Evolutionary conservation across 2,888 invertebrate genomes (phyloP), one percentile per base, ranked within the genome.

Genomic region (Nycteola revayana): DNA sequence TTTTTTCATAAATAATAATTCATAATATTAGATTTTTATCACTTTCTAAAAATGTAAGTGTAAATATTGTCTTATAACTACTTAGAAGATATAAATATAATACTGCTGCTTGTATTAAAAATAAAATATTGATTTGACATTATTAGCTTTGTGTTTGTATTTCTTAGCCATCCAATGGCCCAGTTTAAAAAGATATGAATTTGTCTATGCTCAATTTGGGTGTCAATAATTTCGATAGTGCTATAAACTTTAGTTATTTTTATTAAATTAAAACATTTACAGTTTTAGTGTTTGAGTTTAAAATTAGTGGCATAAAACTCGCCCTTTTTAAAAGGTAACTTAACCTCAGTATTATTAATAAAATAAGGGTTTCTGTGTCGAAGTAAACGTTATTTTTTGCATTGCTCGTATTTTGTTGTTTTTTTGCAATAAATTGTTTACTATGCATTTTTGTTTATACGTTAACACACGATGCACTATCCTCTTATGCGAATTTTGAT

Each of bases 181-280:
- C 28, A 49, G 39, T 49, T 50, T 41, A 10, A 50, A 46, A 58
- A 55, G 35, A 1, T 10, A 45, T n/a, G 41, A 41, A 29, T 14
- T 65, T 60, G 64, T 72, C 70, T 72, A 63, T 74, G 67, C 44
- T 51, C 29, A 1, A 14, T 41, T 57, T 49, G 65, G 66, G 68
- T 76, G 72, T 75, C 75, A 79, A 75, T 77, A 69, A 65, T 68
- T 66, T 63, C 38, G 39, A 26, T 53, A 49, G 28, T 50, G 36
- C 44, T 54, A 41, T 60, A 44, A 42, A 54, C 42, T 41, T 36
- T 52, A n/a, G n/a, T n/a, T 43, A 42, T 43, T 42, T 22, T 40
- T 56, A 53, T 52, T 45, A 32, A 40, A 23, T 24, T 41, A 42
- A 21, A 14, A 5, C 14, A 14, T 14, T 30, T 30, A 18, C 25